Base-by-base conservation (phyloP, 2,797 vertebrate genomes). In the Crax fasciolata region DNA sequence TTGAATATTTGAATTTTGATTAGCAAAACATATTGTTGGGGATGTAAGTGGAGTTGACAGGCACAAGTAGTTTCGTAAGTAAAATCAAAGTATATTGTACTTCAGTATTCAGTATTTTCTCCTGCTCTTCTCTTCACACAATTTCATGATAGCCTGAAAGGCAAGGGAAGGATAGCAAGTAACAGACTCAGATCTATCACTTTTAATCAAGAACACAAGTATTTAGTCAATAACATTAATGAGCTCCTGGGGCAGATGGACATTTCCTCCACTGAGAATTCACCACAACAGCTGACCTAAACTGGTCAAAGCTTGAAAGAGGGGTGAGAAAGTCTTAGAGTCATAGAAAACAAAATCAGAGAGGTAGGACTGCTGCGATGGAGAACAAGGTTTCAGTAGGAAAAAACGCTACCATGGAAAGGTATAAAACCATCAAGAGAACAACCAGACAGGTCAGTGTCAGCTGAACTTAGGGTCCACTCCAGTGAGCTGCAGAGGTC, bases 161-260 rank as follows among this genome's bases (percentile, higher is more conserved):
- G 38, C 38, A 90, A 72, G 24, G 39, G 44, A 63, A 83, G 28
- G 48, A 61, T 48, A 68, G 51, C 68, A 74, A 88, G 57, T 32
- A 59, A 44, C 17, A 71, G 35, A 18, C 24, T 65, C 24, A 52
- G 23, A 28, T 51, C 58, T 54, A 79, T 77, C 32, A 25, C 28
- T 84, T 91, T 38, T 71, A 75, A 83, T 90, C 63, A 92, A 65
- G 30, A 87, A 49, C n/a, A 74, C 43, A 90, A 87, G 72, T 57
- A 88, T 52, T 71, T 70, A 72, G 38, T 57, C 65, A 87, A 23
- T 35, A 39, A 21, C 59, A 80, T 49, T 66, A 70, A 49, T 5
- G 10, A 72, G 21, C 44, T 57, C 25, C 43, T 30, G 28, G 46
- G 38, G 79, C 43, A 89, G 23, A 51, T 4, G 55, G 72, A 51